Conservation (phyloP, 2,113 vertebrate genomes). For the Otocyon megalotis region DNA sequence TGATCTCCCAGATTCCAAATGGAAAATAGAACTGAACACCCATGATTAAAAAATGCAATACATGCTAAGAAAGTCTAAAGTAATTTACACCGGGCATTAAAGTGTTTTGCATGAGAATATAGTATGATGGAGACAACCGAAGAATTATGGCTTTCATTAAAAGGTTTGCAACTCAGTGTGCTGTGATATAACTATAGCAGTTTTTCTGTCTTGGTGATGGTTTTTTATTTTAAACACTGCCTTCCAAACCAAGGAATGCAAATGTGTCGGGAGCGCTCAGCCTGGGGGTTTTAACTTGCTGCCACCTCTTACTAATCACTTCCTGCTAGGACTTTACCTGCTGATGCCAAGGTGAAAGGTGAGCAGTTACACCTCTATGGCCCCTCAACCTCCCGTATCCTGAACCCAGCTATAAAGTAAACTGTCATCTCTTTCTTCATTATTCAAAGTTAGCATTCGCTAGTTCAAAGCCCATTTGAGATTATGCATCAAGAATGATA, state of each 20-base stretch:
- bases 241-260: conserved; percentile 84
- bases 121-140: conserved; percentile 86
- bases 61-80: conserved; percentile 87
- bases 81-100: conserved; percentile 89
- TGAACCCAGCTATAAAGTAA: conserved; percentile 85
- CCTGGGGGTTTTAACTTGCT: conserved; percentile 87
- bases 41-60: conserved; percentile 89
- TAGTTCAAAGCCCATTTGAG: conserved; percentile 86
- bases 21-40: conserved; percentile 77
- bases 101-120: conserved; percentile 91
- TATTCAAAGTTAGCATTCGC: conserved; percentile 70
- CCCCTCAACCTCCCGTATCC: conserved; percentile 83
- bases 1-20: conserved; percentile 50
- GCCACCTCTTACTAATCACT: conserved; percentile 85
- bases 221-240: conserved; percentile 87
- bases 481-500: conserved; percentile 83
- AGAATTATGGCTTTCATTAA: conserved; percentile 92
- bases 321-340: conserved; percentile 84
- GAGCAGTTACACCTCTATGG: conserved; percentile 81
- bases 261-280: conserved; percentile 78
- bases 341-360: conserved; percentile 86
- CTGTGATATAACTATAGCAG: conserved; percentile 86
- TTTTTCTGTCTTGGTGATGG: conserved; percentile 88
- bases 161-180: conserved; percentile 88
- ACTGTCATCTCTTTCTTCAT: conserved; percentile 85